Percentiles rank a stretch among this genome's conserved stretches.
Evolutionary conservation across 2,797 vertebrate genomes (phyloP).

Genomic region (Spinus olivaceus): DNA sequence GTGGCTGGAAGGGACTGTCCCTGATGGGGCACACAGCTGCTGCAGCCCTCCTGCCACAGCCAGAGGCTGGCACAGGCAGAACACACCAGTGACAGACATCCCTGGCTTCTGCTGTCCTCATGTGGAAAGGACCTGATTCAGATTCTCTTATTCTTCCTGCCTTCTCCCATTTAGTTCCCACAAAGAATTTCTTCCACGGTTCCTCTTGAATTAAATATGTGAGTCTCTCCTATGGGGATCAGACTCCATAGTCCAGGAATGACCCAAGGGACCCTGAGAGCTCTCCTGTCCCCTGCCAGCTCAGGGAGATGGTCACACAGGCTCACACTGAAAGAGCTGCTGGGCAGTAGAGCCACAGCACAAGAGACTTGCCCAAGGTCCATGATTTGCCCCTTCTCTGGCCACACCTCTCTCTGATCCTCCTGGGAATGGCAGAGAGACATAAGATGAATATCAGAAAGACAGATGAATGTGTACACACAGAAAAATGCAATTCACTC

Average conservation of each 20-base stretch:
- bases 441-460: background rate
- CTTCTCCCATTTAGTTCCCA: background rate
- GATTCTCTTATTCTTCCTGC: background rate
- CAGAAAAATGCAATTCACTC: conserved; percentile 36
- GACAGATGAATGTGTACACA: conserved; percentile 21
- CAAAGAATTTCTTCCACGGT: background rate
- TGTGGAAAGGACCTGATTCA: background rate
- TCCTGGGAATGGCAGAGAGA: background rate
- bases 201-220: background rate
- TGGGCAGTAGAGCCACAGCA: background rate
- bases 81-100: background rate
- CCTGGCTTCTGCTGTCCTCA: background rate
- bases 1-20: background rate
- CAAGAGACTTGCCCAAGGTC: background rate
- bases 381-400: background rate
- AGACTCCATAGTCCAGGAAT: background rate
- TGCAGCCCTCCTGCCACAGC: background rate
- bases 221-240: background rate
- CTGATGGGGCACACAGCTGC: background rate
- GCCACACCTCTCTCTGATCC: background rate
- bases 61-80: background rate
- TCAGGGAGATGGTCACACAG: background rate
- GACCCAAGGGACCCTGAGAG: background rate
- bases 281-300: background rate
- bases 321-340: background rate